A percentile compares a stretch with the other conserved stretches of the same genome.
phyloP scores from a whole-genome alignment of 2,113 vertebrate species.

The Xiphorhynchus elegans region DNA sequence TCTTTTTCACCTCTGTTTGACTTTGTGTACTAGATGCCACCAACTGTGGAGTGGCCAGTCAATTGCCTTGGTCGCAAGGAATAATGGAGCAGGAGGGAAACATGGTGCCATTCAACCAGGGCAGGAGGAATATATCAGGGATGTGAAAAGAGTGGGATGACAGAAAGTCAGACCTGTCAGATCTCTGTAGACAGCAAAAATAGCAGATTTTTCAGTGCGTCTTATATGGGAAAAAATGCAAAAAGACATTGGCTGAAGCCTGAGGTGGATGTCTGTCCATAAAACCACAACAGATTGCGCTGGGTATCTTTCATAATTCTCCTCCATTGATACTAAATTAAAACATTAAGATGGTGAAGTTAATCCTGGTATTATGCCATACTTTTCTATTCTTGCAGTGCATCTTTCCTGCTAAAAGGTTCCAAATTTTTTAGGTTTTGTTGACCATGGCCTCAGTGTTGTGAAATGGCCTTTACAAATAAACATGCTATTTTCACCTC shows the following conservation, averaged over 20 bases:
- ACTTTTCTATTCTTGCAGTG: neutral
- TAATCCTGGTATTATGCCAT: neutral
- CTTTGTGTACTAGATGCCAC: neutral
- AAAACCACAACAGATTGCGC: neutral
- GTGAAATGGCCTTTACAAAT: neutral
- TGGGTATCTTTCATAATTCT: neutral
- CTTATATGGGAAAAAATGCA: neutral
- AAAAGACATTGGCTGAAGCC: neutral
- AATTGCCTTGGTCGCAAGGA: neutral
- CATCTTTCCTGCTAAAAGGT: neutral
- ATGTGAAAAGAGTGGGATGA: neutral
- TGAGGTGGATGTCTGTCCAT: neutral
- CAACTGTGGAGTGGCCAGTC: neutral
- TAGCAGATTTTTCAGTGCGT: neutral
- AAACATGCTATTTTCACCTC: neutral
- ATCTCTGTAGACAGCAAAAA: neutral
- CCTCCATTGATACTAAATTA: neutral
- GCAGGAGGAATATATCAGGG: neutral
- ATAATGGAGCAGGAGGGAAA: neutral
- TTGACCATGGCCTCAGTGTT: neutral
- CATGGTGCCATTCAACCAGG: neutral
- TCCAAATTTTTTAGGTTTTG: neutral
- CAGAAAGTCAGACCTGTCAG: neutral
- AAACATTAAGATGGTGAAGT: neutral
- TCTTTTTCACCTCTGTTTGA: neutral